Percentiles rank a stretch among this genome's conserved stretches.
phyloP scores from a whole-genome alignment of 2,888 invertebrate genomes.

The Tinea semifulvella region DNA sequence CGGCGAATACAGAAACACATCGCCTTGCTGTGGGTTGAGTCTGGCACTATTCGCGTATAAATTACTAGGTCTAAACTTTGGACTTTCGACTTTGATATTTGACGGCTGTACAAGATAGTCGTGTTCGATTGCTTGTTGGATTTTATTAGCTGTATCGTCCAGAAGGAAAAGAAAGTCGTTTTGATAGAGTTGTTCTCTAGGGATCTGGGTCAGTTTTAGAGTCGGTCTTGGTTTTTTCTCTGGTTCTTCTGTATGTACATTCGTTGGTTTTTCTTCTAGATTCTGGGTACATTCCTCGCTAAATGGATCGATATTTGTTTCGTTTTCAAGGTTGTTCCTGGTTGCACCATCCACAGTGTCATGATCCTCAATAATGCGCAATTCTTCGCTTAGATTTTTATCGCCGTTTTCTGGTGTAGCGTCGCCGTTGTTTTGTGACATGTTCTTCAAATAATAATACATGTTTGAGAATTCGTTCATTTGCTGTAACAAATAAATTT shows the following conservation, averaged over 20 bases:
- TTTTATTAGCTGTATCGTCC: constrained; percentile 36
- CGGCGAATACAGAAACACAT: constrained; percentile 57
- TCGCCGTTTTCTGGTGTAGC: constrained; percentile 51
- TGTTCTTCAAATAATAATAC: constrained; percentile 86
- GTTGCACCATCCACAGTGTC: constrained; percentile 47
- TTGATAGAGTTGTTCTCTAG: constrained; percentile 56
- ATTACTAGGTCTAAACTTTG: constrained; percentile 57
- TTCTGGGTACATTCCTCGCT: constrained; percentile 58
- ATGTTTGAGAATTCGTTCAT: constrained; percentile 88
- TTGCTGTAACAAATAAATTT: constrained; percentile 67
- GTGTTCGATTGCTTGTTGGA: constrained; percentile 61
- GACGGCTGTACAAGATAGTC: constrained; percentile 71
- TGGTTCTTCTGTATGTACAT: constrained; percentile 25
- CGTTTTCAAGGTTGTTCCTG: constrained; percentile 23
- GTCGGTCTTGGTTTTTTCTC: constrained; percentile 56
- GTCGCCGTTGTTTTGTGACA: constrained; percentile 69
- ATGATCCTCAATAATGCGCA: constrained; percentile 49
- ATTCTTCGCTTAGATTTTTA: constrained; percentile 46
- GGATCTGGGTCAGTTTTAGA: constrained; percentile 43
- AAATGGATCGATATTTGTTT: constrained; percentile 43
- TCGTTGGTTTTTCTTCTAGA: constrained; percentile 36
- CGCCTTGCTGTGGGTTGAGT: constrained; percentile 47
- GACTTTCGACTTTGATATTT: constrained; percentile 66
- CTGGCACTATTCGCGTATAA: constrained; percentile 56
- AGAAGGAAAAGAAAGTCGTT: constrained; percentile 46